These are phyloP conservation scores for Todiramphus saurophagus DNA, from an alignment of 2,113 vertebrate species.

Conservation along the genomic window DNA sequence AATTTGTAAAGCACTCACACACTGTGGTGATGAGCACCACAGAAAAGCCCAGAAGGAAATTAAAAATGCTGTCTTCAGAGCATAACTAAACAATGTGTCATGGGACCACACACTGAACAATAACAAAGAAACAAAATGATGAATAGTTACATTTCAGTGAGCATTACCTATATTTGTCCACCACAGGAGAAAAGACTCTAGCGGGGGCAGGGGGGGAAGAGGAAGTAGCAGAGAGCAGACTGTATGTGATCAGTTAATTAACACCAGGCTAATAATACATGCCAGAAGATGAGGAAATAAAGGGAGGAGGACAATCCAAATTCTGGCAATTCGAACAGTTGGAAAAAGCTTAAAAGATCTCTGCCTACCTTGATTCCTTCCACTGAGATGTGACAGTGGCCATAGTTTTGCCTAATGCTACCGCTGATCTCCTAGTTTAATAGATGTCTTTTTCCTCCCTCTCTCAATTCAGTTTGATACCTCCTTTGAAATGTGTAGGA, in stretches of 20 bases:
- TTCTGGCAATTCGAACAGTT: not conserved
- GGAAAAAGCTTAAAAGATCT: not conserved
- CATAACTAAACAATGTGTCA: not conserved
- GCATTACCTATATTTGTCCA: not conserved
- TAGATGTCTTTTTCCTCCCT: not conserved
- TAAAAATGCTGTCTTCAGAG: slow-evolving; percentile 5
- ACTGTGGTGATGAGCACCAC: not conserved
- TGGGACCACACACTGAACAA: not conserved
- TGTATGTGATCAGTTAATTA: not conserved
- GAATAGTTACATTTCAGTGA: not conserved
- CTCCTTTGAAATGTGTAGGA: not conserved
- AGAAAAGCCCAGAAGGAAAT: slow-evolving; percentile 7
- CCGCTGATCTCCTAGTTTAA: not conserved
- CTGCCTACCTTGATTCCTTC: not conserved
- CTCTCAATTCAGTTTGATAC: not conserved
- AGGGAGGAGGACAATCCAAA: not conserved
- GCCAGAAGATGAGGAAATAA: not conserved
- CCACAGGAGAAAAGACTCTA: not conserved
- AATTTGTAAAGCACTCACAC: not conserved
- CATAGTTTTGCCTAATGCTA: not conserved
- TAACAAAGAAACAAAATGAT: not conserved
- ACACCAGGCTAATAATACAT: not conserved
- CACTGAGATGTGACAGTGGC: not conserved
- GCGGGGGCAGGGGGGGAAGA: no score
- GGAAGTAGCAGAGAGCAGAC: not conserved